These are phyloP conservation scores for Apogon hyalosoma DNA, from an alignment of 2,797 vertebrate species.

Conservation along the genomic window DNA sequence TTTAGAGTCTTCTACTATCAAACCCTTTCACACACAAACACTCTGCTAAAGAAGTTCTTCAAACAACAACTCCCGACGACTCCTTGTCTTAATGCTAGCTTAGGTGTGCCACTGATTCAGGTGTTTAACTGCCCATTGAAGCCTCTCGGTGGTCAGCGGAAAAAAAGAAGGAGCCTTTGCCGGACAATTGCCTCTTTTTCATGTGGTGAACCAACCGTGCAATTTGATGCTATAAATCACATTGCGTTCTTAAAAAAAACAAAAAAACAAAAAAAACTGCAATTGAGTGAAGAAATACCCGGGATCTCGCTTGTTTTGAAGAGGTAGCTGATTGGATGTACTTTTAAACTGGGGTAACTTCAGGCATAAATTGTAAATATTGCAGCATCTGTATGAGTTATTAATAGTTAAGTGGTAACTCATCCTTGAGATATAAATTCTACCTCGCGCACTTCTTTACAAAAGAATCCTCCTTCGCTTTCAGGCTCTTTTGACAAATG, in stretches of 20 bases:
- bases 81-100: conserved; percentile 14
- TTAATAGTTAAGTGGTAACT: conserved; percentile 5
- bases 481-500: conserved; percentile 13
- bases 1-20: no score
- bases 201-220: conserved; percentile 23
- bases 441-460: neutral
- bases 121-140: conserved; percentile 41
- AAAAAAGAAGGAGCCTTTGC: conserved; percentile 24
- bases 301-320: neutral
- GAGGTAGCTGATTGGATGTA: no score
- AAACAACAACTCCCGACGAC: neutral
- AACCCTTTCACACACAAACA: no score
- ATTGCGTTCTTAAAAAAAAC: conserved; percentile 6
- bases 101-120: conserved; percentile 9
- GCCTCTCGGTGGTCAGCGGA: conserved; percentile 34
- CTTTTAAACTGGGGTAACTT: neutral
- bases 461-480: conserved; percentile 2
- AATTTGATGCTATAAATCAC: conserved; percentile 19
- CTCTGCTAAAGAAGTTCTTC: neutral
- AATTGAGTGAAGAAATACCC: neutral
- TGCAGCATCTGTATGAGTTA: neutral
- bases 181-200: conserved; percentile 11
- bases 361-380: neutral
- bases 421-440: neutral
- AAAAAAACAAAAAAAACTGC: conserved; percentile 1